phyloP scores from a whole-genome alignment of 1,140 invertebrate species.

The Drosophila parabipectinata region DNA sequence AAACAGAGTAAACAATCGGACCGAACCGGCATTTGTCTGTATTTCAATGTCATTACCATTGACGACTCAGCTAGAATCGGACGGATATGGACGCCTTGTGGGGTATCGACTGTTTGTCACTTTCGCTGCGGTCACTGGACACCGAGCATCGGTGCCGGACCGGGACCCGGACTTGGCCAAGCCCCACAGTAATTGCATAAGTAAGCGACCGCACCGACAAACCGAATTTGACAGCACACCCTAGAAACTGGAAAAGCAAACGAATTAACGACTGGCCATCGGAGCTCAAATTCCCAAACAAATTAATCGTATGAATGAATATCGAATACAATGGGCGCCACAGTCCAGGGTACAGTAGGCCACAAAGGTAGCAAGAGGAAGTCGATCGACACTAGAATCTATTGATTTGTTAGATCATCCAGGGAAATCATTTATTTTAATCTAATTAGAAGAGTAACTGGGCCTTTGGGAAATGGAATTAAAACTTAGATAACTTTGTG shows the following conservation, averaged over 20 bases:
- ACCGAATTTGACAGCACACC: constrained; percentile 54
- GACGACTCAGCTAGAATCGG: constrained; percentile 65
- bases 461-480: no score
- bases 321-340: constrained; percentile 60
- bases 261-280: constrained; percentile 15
- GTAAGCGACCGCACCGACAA: constrained; percentile 59
- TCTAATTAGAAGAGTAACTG: not conserved
- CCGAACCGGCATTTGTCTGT: constrained; percentile 25
- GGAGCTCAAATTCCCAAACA: constrained; percentile 61
- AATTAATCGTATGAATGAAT: constrained; percentile 74
- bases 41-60: constrained; percentile 76
- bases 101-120: constrained; percentile 24
- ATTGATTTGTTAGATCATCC: constrained; percentile 3
- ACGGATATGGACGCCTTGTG: constrained; percentile 21
- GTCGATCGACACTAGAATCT: constrained; percentile 5
- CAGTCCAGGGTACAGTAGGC: constrained; percentile 43
- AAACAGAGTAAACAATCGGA: constrained; percentile 36
- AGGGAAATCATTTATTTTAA: not conserved
- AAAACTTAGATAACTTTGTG: no score
- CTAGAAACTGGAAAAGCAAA: not conserved
- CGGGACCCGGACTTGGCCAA: constrained; percentile 13
- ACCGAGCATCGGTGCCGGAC: constrained; percentile 1
- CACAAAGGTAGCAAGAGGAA: constrained; percentile 42
- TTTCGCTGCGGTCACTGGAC: constrained; percentile 21
- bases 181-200: constrained; percentile 58